A percentile compares a stretch with the other conserved stretches of the same genome.
Conservation (phyloP, 2,113 vertebrate species). For the Nothobranchius kuhntae region DNA sequence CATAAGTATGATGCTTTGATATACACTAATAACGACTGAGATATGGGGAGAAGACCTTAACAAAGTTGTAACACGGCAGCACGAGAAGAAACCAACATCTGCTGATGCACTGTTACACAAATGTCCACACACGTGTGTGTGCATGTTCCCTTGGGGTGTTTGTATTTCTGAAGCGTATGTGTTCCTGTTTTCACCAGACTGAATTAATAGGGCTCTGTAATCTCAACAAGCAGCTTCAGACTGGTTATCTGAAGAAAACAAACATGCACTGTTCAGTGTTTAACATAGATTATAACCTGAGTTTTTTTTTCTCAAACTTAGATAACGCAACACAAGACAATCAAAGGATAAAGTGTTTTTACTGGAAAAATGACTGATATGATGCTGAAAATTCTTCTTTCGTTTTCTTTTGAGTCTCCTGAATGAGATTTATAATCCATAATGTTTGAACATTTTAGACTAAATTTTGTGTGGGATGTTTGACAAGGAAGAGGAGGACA, state of each 20-base stretch:
- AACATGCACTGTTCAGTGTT: conserved; percentile 19
- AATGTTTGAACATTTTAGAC: too few relatives aligned
- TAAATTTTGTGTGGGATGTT: too few relatives aligned
- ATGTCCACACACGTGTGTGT: conserved; percentile 10
- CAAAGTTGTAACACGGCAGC: background rate
- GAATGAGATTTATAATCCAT: too few relatives aligned
- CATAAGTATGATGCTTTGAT: too few relatives aligned
- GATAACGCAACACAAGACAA: background rate
- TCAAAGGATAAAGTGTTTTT: background rate
- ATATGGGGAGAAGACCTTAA: background rate
- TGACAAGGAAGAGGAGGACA: too few relatives aligned
- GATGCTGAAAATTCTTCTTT: too few relatives aligned
- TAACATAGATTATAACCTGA: background rate
- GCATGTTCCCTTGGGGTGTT: conserved; percentile 50
- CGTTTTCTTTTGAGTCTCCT: too few relatives aligned
- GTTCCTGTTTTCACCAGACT: conserved; percentile 47
- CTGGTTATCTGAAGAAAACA: conserved; percentile 55
- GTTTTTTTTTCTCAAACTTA: conserved; percentile 21
- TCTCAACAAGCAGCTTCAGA: conserved; percentile 61
- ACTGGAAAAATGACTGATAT: background rate
- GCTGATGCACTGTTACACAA: conserved; percentile 14
- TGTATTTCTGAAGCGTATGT: conserved; percentile 60
- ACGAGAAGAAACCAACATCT: conserved; percentile 34
- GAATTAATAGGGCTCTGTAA: conserved; percentile 57
- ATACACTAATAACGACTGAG: too few relatives aligned